These are phyloP conservation scores for Brachirus orientalis DNA, from an alignment of 2,113 vertebrate genomes.

Conservation along the genomic window DNA sequence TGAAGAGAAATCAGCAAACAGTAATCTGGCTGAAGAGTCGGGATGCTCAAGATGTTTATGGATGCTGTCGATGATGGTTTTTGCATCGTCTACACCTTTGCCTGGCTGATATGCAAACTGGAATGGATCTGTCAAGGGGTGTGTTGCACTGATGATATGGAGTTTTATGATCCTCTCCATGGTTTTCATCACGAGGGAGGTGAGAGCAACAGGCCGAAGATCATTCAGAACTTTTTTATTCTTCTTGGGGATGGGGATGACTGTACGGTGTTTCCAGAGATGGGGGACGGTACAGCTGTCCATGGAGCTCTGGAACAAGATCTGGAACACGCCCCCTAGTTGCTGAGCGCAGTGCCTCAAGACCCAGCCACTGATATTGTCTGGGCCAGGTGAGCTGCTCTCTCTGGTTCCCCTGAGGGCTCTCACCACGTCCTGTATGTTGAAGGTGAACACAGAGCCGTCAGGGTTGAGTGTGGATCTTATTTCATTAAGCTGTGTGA, in stretches of 20 bases:
- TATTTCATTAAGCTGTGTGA: too few relatives aligned
- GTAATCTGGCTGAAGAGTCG: background rate
- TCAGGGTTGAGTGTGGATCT: too few relatives aligned
- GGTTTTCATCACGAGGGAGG: conserved; percentile 1
- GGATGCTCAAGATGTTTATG: background rate
- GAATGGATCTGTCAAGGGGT: background rate
- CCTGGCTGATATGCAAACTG: background rate
- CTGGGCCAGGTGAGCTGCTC: too few relatives aligned
- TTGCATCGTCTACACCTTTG: background rate
- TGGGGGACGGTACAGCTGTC: too few relatives aligned
- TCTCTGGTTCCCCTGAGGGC: too few relatives aligned
- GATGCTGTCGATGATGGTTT: background rate
- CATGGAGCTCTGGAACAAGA: too few relatives aligned
- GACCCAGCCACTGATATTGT: too few relatives aligned
- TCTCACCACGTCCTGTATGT: too few relatives aligned
- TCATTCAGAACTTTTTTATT: background rate
- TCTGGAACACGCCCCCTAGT: too few relatives aligned
- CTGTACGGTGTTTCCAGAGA: too few relatives aligned
- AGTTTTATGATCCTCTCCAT: conserved; percentile 7
- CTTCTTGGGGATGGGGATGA: conserved; percentile 2
- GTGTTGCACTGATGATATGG: background rate
- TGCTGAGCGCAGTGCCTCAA: too few relatives aligned
- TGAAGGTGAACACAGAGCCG: too few relatives aligned
- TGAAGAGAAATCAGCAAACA: background rate
- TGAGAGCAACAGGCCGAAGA: conserved; percentile 2